Evolutionary conservation across 2,888 invertebrate genomes (phyloP).

Genomic region (Tipula vernalis): DNA sequence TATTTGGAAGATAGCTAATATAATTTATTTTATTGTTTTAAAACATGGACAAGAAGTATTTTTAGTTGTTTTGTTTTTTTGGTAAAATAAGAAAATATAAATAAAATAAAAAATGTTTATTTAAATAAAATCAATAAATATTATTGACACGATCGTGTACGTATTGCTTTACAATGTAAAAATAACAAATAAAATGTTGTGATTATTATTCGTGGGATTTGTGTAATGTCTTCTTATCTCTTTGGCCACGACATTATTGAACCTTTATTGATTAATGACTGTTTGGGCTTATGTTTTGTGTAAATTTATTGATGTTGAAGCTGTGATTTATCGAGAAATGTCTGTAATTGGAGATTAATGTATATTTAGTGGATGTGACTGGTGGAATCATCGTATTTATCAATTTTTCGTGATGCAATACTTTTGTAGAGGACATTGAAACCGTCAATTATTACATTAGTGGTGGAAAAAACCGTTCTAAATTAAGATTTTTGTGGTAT

Average conservation of each 20-base stretch:
- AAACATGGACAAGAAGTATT: neutral
- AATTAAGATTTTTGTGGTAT: no score
- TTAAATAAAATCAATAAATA: neutral
- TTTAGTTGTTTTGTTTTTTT: neutral
- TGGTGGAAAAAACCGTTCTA: no score
- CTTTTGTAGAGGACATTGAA: no score
- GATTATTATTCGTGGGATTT: slow-evolving; percentile 4
- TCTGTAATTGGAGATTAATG: neutral
- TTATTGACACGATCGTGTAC: neutral
- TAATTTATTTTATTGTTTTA: slow-evolving; percentile 4
- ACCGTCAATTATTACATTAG: no score
- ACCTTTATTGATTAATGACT: neutral
- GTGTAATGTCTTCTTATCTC: neutral
- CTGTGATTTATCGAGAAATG: neutral
- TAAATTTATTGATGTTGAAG: neutral
- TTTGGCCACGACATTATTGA: neutral
- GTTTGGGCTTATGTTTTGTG: neutral
- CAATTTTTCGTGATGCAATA: no score
- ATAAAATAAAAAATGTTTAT: neutral
- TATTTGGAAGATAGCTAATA: neutral
- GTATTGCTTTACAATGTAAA: neutral
- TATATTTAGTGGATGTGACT: no score
- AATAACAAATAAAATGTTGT: neutral
- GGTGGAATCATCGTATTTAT: no score
- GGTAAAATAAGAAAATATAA: neutral